Evolutionary conservation across 2,113 vertebrate species (phyloP), one percentile per base, ranked within the genome.

Genomic region (Pholis gunnellus): DNA sequence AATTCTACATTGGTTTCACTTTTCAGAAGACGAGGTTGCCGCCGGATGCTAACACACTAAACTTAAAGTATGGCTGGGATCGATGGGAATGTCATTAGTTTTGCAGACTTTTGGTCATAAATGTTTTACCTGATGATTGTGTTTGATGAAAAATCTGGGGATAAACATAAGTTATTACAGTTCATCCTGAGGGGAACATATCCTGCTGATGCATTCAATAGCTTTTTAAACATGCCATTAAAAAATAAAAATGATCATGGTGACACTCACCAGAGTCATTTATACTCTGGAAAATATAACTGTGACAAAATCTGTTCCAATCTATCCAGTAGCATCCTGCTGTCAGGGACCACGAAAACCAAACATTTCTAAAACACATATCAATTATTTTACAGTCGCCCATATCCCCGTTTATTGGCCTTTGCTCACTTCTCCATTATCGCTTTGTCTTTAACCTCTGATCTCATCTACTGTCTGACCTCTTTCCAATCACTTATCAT

Each of bases 391-490:
- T 36, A 13, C n/a, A 57, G 44, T 34, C 22, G 27, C 42, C 10
- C 25, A 10, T 29, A 13, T 7, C 25, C 13, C 11, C n/a, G n/a
- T n/a, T n/a, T 29, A 17, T 64, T n/a, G 27, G 60, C 54, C 75
- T 60, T 78, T 14, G 1, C 6, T 31, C 34, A 40, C n/a, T n/a
- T 31, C 22, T 31, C 38, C 5, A 20, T 29, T 36, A 60, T 68
- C 52, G 60, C n/a, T 31, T 63, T 10, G n/a, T 79, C 71, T 70
- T 65, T 70, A 79, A 70, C 65, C 71, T 75, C 31, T 65, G 57
- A 50, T 63, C 57, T 70, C 56, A 76, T 64, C 46, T 48, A 0
- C 38, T 34, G 20, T 27, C 40, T 18, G 29, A 60, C 76, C 42
- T 69, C 31, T 48, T 57, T 38, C 9, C 9, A 10, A 72, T 34